Base-by-base conservation (phyloP, 2,113 vertebrate species). In the Pampusana beccarii region DNA sequence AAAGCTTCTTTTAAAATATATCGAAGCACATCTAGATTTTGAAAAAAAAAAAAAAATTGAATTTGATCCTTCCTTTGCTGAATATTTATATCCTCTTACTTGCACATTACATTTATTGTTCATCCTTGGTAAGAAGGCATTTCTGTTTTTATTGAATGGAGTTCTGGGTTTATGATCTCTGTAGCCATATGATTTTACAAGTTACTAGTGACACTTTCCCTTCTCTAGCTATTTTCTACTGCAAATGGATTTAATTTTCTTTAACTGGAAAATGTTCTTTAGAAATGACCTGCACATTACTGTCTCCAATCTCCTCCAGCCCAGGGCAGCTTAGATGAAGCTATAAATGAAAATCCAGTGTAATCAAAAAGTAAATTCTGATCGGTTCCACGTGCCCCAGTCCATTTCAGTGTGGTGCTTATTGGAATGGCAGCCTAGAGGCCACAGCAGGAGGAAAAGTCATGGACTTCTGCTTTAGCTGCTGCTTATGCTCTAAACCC, bases 61-160 rank as follows among this genome's bases (percentile, higher is more conserved):
- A 72, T 67, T 80, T 0, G 1, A 79, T 72, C 50, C 31, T 88
- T 88, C 57, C 58, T 92, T 67, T 91, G 80, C 78, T 70, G 91
- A 91, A 79, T 93, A 96, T 83, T 97, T 97, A 82, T 67, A 74
- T 78, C 75, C 40, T 86, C 61, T 81, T 56, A 44, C 72, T 80
- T 86, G 72, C 56, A 65, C 11, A 2, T 81, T 56, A 33, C 65
- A 26, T 46, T 94, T 84, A 86, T 81, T 94, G 88, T 80, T 86
- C 88, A 61, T 89, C 42, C 56, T 78, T 46, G 36, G n/a, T 71
- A 62, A 88, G 67, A 75, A 80, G 73, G 75, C 75, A 85, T 82
- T 88, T 85, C 56, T 92, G 67, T 31, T 61, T 93, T 95, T 85
- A 94, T 16, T 71, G 81, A 80, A n/a, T 15, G 42, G 40, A 86